Percentiles rank a stretch among this genome's conserved stretches.
phyloP scores from a whole-genome alignment of 2,113 vertebrate species.

The Hippocampus guttulatus region DNA sequence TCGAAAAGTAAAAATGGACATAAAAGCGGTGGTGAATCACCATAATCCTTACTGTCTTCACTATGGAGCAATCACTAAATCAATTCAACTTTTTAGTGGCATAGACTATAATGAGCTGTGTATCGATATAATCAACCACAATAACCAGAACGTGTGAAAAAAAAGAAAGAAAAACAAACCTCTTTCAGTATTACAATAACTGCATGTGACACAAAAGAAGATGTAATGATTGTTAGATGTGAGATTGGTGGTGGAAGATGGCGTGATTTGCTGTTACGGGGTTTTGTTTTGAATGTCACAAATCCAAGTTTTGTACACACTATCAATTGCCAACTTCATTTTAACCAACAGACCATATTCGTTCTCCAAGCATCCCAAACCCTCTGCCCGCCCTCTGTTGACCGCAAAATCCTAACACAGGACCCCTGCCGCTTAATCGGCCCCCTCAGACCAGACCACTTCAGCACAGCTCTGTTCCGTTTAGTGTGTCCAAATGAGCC shows the following conservation, averaged over 20 bases:
- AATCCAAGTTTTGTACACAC: conserved; percentile 52
- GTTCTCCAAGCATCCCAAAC: conserved; percentile 56
- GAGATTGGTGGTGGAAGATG: conserved; percentile 35
- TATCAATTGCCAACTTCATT: conserved; percentile 33
- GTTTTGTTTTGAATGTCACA: conserved; percentile 41
- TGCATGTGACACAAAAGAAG: conserved; percentile 19
- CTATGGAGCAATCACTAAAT: not conserved
- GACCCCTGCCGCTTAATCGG: conserved; percentile 37
- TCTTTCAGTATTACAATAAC: conserved; percentile 33
- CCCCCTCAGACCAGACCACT: conserved; percentile 49
- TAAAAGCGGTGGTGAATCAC: conserved; percentile 1
- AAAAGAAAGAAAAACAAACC: not conserved
- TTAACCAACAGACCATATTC: conserved; percentile 50
- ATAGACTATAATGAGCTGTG: not conserved
- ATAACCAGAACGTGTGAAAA: not conserved
- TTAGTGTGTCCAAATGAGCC: conserved; percentile 33
- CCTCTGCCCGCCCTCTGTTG: conserved; percentile 34
- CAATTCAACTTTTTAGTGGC: not conserved
- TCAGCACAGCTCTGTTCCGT: conserved; percentile 48
- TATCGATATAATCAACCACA: not conserved
- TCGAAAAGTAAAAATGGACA: not conserved
- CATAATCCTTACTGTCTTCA: not conserved
- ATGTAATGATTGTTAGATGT: conserved; percentile 22
- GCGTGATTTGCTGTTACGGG: conserved; percentile 40
- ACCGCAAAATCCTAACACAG: conserved; percentile 58